Conservation (phyloP, 2,888 invertebrate genomes). For the Chymomyza amoena region DNA sequence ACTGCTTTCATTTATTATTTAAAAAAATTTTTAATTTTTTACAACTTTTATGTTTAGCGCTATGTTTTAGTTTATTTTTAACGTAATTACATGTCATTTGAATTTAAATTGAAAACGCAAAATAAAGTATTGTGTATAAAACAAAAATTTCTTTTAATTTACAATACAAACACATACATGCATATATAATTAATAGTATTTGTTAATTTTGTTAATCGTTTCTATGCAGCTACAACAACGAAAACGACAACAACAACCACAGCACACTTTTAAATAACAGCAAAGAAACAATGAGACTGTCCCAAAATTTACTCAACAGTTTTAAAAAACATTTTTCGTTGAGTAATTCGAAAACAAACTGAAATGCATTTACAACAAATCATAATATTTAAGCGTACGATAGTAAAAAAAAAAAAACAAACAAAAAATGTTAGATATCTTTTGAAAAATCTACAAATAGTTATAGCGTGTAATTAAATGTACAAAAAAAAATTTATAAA, state of each 20-base stretch:
- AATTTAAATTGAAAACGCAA: conserved; percentile 16
- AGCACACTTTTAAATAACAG: conserved; percentile 21
- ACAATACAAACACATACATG: background rate
- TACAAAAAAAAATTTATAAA: background rate
- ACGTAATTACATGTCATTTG: conserved; percentile 12
- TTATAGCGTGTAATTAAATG: background rate
- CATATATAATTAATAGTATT: conserved; percentile 11
- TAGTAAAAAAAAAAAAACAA: conserved; percentile 3
- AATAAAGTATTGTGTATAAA: conserved; percentile 48
- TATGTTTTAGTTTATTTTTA: conserved; percentile 49
- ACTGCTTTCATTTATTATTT: conserved; percentile 49
- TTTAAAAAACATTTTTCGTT: conserved; percentile 58
- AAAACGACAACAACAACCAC: conserved; percentile 28
- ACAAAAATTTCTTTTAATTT: conserved; percentile 17
- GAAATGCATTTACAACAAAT: conserved; percentile 10
- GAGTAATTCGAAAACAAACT: conserved; percentile 13
- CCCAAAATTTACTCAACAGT: conserved; percentile 67
- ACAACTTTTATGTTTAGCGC: conserved; percentile 54
- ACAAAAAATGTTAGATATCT: conserved; percentile 1
- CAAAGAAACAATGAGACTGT: conserved; percentile 47
- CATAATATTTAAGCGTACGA: background rate
- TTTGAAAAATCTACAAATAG: background rate
- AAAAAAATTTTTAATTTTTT: conserved; percentile 14
- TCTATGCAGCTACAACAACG: conserved; percentile 10
- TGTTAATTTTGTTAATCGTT: background rate